Percentiles rank a stretch among this genome's conserved stretches.
Conservation (phyloP, 1,140 invertebrate species). For the Ceratina japonica region DNA sequence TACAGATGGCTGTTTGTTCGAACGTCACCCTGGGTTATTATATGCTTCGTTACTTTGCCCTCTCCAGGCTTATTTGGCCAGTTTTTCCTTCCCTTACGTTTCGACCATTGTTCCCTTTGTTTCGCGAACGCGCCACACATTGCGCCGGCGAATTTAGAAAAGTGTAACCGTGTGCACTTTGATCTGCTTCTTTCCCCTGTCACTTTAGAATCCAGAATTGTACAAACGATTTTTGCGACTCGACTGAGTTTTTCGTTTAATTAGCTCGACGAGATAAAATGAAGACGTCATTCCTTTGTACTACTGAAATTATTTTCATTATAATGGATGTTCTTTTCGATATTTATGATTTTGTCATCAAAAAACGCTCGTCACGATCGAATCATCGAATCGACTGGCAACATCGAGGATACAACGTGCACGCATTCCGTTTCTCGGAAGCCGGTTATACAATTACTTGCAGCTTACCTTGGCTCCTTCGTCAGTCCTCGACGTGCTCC, state of each 20-base stretch:
- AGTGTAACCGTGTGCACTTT: constrained; percentile 34
- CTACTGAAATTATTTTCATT: too few relatives aligned
- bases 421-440: constrained; percentile 56
- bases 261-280: too few relatives aligned
- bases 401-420: constrained; percentile 14
- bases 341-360: not conserved
- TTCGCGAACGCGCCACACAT: constrained; percentile 18
- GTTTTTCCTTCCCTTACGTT: constrained; percentile 54
- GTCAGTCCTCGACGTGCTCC: constrained; percentile 58
- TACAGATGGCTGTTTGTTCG: constrained; percentile 80
- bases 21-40: constrained; percentile 77
- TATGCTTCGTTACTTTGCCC: constrained; percentile 75
- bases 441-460: constrained; percentile 66
- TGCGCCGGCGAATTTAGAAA: constrained; percentile 34
- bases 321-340: too few relatives aligned
- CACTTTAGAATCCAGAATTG: not conserved
- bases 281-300: too few relatives aligned
- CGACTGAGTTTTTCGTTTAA: too few relatives aligned
- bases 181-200: not conserved
- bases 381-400: constrained; percentile 37
- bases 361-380: constrained; percentile 21
- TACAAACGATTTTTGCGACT: not conserved
- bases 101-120: constrained; percentile 32
- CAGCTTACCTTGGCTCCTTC: constrained; percentile 62
- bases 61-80: constrained; percentile 69